A percentile compares a stretch with the other conserved stretches of the same genome.
Conservation (phyloP, 2,888 invertebrate genomes). For the Drosophila helvetica region DNA sequence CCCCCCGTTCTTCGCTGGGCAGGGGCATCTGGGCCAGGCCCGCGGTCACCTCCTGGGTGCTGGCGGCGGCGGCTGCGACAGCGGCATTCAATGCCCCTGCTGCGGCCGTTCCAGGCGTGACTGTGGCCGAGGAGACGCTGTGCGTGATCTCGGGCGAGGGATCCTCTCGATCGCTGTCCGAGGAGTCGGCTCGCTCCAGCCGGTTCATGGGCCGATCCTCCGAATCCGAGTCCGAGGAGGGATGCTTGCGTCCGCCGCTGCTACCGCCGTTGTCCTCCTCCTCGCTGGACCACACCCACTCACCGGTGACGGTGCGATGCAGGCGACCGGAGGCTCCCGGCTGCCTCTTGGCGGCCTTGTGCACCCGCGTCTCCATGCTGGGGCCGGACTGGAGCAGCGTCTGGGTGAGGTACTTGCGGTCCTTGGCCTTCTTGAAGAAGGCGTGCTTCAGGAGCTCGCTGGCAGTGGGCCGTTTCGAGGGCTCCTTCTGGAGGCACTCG, state of each 20-base stretch:
- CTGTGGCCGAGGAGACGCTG: conserved; percentile 80
- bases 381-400: conserved; percentile 94
- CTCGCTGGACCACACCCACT: conserved; percentile 99
- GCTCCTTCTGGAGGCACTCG: conserved; percentile 98
- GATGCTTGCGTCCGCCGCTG: conserved; percentile 83
- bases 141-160: conserved; percentile 81
- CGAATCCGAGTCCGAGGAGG: conserved; percentile 85
- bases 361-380: conserved; percentile 94
- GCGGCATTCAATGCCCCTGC: not conserved
- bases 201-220: conserved; percentile 87
- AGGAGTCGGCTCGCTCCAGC: conserved; percentile 86
- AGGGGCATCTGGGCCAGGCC: conserved; percentile 63
- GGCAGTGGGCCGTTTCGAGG: conserved; percentile 96
- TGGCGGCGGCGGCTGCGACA: conserved; percentile 48
- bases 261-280: conserved; percentile 90
- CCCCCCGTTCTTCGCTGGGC: conserved; percentile 53
- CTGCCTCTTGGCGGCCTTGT: conserved; percentile 92
- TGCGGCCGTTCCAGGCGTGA: conserved; percentile 43
- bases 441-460: conserved; percentile 97
- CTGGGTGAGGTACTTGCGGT: conserved; percentile 93
- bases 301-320: conserved; percentile 97
- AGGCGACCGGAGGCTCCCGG: conserved; percentile 93
- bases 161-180: conserved; percentile 86
- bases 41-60: conserved; percentile 63
- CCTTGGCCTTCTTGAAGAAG: conserved; percentile 99